Evolutionary conservation across 2,797 vertebrate species (phyloP).

Genomic region (Xenopus petersii): DNA sequence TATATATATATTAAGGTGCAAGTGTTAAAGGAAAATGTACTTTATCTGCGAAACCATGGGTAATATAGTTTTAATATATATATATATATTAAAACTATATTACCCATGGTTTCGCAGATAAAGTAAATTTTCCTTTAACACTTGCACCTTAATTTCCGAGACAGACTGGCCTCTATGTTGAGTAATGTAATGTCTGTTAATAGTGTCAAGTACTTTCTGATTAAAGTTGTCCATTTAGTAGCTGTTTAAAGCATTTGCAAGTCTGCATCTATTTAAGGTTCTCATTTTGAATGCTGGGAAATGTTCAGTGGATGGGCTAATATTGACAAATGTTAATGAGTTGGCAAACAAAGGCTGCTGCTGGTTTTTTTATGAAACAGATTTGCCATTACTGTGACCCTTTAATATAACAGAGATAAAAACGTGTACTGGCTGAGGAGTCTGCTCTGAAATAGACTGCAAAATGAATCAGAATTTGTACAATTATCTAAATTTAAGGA

Average conservation of each 20-base stretch:
- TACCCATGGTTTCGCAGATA: too few relatives aligned
- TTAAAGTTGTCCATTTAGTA: constrained; percentile 38
- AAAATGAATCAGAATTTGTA: neutral
- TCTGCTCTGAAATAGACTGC: neutral
- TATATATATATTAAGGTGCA: neutral
- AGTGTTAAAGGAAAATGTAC: neutral
- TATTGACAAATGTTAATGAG: constrained; percentile 39
- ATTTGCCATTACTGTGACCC: constrained; percentile 26
- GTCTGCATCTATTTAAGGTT: constrained; percentile 26
- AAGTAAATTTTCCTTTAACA: neutral
- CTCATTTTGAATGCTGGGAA: constrained; percentile 33
- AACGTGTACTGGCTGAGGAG: neutral
- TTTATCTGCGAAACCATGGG: too few relatives aligned
- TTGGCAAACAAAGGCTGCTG: constrained; percentile 32
- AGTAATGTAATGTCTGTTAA: constrained; percentile 24
- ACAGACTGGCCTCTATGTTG: neutral
- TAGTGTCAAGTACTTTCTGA: constrained; percentile 28
- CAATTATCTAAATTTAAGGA: too few relatives aligned
- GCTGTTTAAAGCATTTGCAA: constrained; percentile 32
- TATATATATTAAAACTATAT: too few relatives aligned
- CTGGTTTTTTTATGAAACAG: constrained; percentile 25
- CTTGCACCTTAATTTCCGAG: neutral
- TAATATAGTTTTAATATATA: too few relatives aligned
- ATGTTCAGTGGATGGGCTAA: constrained; percentile 28
- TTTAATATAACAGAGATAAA: constrained; percentile 17